phyloP scores from a whole-genome alignment of 2,797 vertebrate genomes.

The Clarias laeviceps region DNA sequence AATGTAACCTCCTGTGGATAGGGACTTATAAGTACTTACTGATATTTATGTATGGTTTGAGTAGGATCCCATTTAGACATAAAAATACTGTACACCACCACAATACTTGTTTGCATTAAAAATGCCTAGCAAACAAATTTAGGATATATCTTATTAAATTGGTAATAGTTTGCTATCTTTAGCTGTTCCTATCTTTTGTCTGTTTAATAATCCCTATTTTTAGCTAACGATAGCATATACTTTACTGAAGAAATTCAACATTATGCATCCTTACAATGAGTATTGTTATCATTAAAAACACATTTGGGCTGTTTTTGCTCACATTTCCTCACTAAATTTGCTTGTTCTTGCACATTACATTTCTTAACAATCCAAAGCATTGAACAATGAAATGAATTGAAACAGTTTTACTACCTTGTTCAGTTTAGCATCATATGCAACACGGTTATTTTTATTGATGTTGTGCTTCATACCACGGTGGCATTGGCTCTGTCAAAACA shows the following conservation, averaged over 20 bases:
- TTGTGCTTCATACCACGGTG: neutral
- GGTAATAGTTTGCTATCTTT: neutral
- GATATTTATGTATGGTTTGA: neutral
- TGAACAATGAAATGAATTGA: neutral
- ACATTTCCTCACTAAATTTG: neutral
- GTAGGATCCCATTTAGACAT: neutral
- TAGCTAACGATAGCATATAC: neutral
- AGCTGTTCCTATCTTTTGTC: too few relatives aligned
- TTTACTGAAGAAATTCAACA: neutral
- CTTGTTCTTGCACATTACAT: neutral
- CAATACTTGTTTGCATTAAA: neutral
- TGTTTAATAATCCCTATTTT: neutral
- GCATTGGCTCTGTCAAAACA: neutral
- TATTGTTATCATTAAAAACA: neutral
- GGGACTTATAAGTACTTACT: too few relatives aligned
- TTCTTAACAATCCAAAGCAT: neutral
- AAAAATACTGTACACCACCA: neutral
- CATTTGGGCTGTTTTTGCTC: neutral
- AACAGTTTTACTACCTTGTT: neutral
- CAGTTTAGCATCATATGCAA: too few relatives aligned
- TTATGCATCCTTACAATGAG: neutral
- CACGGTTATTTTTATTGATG: neutral
- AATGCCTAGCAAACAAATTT: neutral
- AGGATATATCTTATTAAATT: neutral
- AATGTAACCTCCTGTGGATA: too few relatives aligned